phyloP scores from a whole-genome alignment of 2,113 vertebrate genomes.

The Dasyornis broadbenti region DNA sequence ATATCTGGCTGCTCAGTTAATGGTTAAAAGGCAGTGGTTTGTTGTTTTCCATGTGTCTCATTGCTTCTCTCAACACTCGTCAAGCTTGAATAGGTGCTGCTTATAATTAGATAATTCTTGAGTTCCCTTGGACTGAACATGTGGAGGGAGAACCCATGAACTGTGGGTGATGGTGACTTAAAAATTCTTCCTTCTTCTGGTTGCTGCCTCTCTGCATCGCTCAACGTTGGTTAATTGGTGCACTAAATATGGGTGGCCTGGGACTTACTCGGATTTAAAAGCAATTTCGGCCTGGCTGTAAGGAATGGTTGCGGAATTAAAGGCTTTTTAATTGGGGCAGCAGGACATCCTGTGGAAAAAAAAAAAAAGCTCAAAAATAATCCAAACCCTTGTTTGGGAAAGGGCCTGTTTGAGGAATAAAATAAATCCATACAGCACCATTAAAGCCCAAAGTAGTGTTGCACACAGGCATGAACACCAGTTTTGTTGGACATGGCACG shows the following conservation, averaged over 20 bases:
- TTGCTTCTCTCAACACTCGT: neutral
- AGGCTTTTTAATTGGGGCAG: slow-evolving; percentile 35
- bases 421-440: neutral
- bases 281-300: neutral
- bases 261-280: slow-evolving; percentile 8
- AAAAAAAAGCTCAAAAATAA: neutral
- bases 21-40: neutral
- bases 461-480: fast-evolving
- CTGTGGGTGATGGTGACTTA: neutral
- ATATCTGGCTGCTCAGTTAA: neutral
- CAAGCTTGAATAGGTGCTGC: neutral
- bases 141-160: neutral
- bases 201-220: neutral
- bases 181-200: neutral
- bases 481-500: fast-evolving
- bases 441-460: neutral
- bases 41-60: neutral
- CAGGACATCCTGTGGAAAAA: neutral
- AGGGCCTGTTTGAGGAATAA: neutral
- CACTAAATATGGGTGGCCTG: neutral
- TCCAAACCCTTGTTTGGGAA: neutral
- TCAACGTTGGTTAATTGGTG: neutral
- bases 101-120: neutral
- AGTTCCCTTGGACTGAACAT: neutral
- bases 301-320: neutral